These are phyloP conservation scores for Seriola quinqueradiata DNA, from an alignment of 2,113 vertebrate species.

Conservation along the genomic window DNA sequence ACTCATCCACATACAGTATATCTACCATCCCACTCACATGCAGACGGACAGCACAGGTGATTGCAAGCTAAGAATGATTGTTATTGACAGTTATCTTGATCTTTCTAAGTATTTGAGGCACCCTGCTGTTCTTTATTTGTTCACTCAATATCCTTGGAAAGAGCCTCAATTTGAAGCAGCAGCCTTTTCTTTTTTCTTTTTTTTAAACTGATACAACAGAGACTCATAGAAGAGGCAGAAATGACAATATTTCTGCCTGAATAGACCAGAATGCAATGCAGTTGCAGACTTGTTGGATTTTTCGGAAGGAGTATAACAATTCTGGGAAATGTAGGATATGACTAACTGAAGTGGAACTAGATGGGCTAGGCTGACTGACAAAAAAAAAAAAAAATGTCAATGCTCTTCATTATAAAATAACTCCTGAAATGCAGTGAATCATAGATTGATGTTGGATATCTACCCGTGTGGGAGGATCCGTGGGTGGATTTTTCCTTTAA, in stretches of 20 bases:
- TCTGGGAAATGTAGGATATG: constrained; percentile 41
- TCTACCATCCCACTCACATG: neutral
- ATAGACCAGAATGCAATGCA: constrained; percentile 16
- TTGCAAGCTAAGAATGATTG: constrained; percentile 18
- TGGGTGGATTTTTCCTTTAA: constrained; percentile 64
- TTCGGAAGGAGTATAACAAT: constrained; percentile 10
- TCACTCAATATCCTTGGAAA: constrained; percentile 19
- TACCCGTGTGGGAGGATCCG: constrained; percentile 65
- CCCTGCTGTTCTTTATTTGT: constrained; percentile 45
- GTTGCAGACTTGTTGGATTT: constrained; percentile 24
- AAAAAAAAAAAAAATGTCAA: constrained; percentile 44
- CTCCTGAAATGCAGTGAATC: constrained; percentile 61
- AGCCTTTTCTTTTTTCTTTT: neutral
- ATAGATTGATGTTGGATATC: constrained; percentile 67
- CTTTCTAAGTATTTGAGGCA: constrained; percentile 9
- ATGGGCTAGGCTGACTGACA: constrained; percentile 39
- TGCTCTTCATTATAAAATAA: constrained; percentile 63
- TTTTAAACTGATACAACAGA: neutral
- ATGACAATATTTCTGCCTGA: constrained; percentile 7
- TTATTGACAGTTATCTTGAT: constrained; percentile 31
- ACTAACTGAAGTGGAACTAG: constrained; percentile 36
- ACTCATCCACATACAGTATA: neutral
- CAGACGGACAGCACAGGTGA: constrained; percentile 18
- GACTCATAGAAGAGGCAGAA: constrained; percentile 13
- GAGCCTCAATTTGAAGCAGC: constrained; percentile 16